These are phyloP conservation scores for Trichomalopsis sarcophagae DNA, from an alignment of 1,140 invertebrate genomes.

Conservation along the genomic window DNA sequence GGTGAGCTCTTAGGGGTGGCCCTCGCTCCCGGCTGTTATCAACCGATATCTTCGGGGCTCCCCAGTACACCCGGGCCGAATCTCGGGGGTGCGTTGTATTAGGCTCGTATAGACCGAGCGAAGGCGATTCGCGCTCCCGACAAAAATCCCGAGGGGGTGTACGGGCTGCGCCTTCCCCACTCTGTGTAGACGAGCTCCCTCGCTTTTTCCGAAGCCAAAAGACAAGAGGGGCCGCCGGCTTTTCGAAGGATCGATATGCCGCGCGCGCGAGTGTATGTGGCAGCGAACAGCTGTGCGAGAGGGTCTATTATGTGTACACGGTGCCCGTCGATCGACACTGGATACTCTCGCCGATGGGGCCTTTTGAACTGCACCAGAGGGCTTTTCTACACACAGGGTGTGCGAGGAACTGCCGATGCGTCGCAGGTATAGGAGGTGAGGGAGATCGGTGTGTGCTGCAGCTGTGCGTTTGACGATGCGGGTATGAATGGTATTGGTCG, in stretches of 20 bases:
- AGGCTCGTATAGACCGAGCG: slow-evolving; percentile 39
- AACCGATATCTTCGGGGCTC: neutral
- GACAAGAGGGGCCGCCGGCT: slow-evolving; percentile 18
- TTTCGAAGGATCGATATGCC: slow-evolving; percentile 25
- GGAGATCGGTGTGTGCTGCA: neutral
- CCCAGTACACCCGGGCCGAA: neutral
- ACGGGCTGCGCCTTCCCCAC: neutral
- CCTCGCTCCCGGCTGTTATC: neutral
- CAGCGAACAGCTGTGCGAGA: neutral
- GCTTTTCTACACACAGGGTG: neutral
- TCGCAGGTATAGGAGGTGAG: neutral
- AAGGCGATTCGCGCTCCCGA: neutral
- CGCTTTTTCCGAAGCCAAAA: neutral
- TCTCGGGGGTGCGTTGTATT: slow-evolving; percentile 46
- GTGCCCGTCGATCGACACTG: slow-evolving; percentile 10
- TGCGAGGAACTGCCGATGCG: neutral
- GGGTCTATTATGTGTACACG: neutral
- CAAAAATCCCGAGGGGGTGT: slow-evolving; percentile 33
- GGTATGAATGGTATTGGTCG: neutral
- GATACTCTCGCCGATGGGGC: neutral
- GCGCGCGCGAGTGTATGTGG: neutral
- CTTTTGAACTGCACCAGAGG: too few species aligned
- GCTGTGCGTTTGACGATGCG: neutral
- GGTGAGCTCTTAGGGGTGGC: neutral
- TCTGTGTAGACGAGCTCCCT: too few species aligned